Evolutionary conservation across 2,888 invertebrate species (phyloP).

Genomic region (Sisyra nigra): DNA sequence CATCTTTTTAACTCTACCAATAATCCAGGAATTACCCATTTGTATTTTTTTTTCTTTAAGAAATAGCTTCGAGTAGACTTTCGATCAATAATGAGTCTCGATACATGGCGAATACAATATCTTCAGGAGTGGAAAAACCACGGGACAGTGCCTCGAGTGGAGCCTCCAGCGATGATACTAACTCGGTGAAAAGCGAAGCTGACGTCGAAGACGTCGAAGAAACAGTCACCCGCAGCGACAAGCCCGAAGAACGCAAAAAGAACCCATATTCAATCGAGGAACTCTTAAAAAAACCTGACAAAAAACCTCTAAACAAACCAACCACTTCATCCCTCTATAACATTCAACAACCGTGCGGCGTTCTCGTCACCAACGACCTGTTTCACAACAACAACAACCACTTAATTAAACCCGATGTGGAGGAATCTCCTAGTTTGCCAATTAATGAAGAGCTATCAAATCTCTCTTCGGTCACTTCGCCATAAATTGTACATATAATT

Average conservation of each 20-base stretch:
- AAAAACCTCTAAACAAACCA: constrained; percentile 24
- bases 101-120: not conserved
- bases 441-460: no score
- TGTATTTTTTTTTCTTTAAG: no score
- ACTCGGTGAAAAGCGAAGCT: constrained; percentile 33
- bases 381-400: no score
- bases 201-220: constrained; percentile 21
- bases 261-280: constrained; percentile 84
- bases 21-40: no score
- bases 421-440: no score
- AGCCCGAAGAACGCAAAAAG: constrained; percentile 36
- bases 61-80: no score
- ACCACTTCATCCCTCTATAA: constrained; percentile 8
- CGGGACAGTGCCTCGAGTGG: not conserved
- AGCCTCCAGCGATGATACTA: constrained; percentile 39
- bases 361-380: constrained; percentile 9
- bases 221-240: constrained; percentile 12
- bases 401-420: no score
- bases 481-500: no score
- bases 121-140: not conserved
- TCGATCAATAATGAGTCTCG: no score
- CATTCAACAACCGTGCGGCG: constrained; percentile 18
- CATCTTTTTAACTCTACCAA: no score
- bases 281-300: constrained; percentile 63
- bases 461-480: no score